Evolutionary conservation across 1,140 invertebrate species (phyloP).

Genomic region (Calycopis cecrops): DNA sequence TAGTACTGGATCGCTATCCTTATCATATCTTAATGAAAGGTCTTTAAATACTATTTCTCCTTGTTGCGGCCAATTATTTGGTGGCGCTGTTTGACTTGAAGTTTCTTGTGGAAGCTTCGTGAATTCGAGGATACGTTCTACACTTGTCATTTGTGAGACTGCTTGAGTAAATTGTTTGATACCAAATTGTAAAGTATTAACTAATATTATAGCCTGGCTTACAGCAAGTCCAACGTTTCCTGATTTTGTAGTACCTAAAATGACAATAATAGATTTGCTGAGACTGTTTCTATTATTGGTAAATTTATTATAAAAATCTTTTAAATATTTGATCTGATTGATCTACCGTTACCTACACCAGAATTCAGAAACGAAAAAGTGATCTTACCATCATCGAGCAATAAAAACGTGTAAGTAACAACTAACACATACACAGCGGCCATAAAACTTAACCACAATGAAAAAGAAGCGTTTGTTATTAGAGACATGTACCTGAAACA

Average conservation of each 20-base stretch:
- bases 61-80: slow-evolving; percentile 81
- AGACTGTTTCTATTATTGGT: no score
- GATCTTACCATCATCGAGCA: slow-evolving; percentile 71
- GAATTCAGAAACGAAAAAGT: no score
- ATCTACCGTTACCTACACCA: no score
- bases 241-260: slow-evolving; percentile 61
- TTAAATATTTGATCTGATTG: no score
- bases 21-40: slow-evolving; percentile 80
- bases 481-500: slow-evolving; percentile 81
- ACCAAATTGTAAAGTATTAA: slow-evolving; percentile 91
- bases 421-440: slow-evolving; percentile 81
- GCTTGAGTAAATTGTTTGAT: slow-evolving; percentile 88
- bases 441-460: slow-evolving; percentile 86
- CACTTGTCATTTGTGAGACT: slow-evolving; percentile 89
- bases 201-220: slow-evolving; percentile 87
- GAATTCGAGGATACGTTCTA: slow-evolving; percentile 89
- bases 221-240: slow-evolving; percentile 88
- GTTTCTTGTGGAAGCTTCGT: slow-evolving; percentile 77
- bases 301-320: no score
- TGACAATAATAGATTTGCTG: no score
- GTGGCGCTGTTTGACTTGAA: slow-evolving; percentile 68
- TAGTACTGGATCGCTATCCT: slow-evolving; percentile 79
- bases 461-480: slow-evolving; percentile 84
- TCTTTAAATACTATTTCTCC: slow-evolving; percentile 83
- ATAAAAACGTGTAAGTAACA: slow-evolving; percentile 84